Percentiles rank a stretch among this genome's conserved stretches.
These are phyloP conservation scores for Clarias magur DNA, from an alignment of 2,113 vertebrate species.

Conservation along the genomic window DNA sequence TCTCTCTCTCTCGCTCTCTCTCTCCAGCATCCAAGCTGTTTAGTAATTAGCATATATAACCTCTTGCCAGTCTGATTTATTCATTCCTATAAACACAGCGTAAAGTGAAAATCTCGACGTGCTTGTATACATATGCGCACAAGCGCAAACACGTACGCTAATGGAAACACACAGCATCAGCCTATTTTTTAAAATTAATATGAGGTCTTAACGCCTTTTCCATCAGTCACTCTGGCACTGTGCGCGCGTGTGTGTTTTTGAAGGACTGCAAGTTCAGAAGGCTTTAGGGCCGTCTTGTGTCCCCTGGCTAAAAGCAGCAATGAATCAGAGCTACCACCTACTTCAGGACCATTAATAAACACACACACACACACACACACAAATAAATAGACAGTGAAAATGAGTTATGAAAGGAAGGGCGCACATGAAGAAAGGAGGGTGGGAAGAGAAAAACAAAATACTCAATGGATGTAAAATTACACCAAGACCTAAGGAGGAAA, in stretches of 20 bases:
- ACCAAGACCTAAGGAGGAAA: neutral
- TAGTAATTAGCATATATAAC: constrained; percentile 31
- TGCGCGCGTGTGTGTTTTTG: neutral
- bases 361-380: neutral
- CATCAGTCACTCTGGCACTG: neutral
- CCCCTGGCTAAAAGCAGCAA: constrained; percentile 25
- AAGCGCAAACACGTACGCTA: neutral
- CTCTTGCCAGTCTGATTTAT: constrained; percentile 30
- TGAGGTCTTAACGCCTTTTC: constrained; percentile 13
- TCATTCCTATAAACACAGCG: constrained; percentile 3
- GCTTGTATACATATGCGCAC: neutral
- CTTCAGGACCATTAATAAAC: constrained; percentile 15
- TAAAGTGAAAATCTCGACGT: constrained; percentile 5
- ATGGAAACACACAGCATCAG: neutral
- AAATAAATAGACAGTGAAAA: constrained; percentile 5
- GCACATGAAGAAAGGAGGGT: neutral
- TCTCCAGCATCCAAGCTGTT: neutral
- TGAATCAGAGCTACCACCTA: constrained; percentile 36
- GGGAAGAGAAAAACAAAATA: neutral
- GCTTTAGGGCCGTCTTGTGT: neutral
- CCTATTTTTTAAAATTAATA: constrained; percentile 6
- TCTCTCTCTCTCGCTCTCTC: no score
- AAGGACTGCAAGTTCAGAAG: constrained; percentile 9
- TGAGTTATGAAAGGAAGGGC: neutral
- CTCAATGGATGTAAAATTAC: neutral